Evolutionary conservation across 2,888 invertebrate species (phyloP), one percentile per base, ranked within the genome.

Genomic region (Xanthostigma xanthostigma): DNA sequence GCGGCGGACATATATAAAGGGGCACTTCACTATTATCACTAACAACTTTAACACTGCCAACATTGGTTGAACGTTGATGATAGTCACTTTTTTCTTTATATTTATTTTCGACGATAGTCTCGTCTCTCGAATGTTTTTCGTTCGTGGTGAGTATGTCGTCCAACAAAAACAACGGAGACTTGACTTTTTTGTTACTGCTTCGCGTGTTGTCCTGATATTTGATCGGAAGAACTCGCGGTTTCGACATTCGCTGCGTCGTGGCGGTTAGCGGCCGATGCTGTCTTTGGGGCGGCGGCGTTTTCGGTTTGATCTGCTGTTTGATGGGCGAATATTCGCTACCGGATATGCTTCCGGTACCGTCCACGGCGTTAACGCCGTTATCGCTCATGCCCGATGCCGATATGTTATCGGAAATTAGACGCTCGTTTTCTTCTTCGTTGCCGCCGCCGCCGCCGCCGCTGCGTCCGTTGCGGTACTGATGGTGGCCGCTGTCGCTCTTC

Each of bases 371-470:
- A 2, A 57, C 61, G 44, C 70, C 71, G 58, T 71, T 72, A 54
- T 74, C 71, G 52, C 76, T 78, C 51, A 73, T 68, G 49, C 75
- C 75, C 39, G 71, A 69, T 44, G 71, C 69, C 45, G 78, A 77
- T 58, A 74, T 70, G 58, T 75, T 78, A 61, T 81, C 81, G 42
- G 79, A 75, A 57, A 84, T 77, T 44, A 84, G 72, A 54, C 82
- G 76, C 67, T 85, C 85, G 58, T 81, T 84, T 66, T 86, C 85
- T 49, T 81, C 81, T 66, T 86, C 84, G 51, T 70, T 65, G 34
- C 67, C 51, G 45, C 64, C 60, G 53, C 66, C 66, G 51, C 57
- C 59, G 50, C 61, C 60, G 52, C 63, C 66, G 38, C 68, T 61
- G 56, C 70, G 68, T 36, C 44, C 44, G 52, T 62, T 60, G 42